These are phyloP conservation scores for Loxodonta africana DNA, from an alignment of 2,113 vertebrate species.

Conservation along the genomic window DNA sequence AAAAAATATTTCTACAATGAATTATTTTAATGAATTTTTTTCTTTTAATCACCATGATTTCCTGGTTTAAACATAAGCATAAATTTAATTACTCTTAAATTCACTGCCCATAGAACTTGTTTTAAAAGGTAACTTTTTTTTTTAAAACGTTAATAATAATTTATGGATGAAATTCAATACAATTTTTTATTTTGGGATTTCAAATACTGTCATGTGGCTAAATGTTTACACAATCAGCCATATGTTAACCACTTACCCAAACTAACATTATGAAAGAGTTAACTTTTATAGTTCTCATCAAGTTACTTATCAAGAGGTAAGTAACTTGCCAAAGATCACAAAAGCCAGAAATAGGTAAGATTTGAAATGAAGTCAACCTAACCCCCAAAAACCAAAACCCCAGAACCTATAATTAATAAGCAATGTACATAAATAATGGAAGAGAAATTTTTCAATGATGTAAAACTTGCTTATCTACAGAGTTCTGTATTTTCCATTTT, in stretches of 20 bases:
- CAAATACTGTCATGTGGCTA: background rate
- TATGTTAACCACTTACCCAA: background rate
- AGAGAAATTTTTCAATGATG: constrained; percentile 6
- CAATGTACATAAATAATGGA: background rate
- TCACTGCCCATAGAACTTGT: background rate
- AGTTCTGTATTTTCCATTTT: constrained; percentile 23
- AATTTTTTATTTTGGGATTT: constrained; percentile 4
- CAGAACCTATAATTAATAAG: background rate
- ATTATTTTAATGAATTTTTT: background rate
- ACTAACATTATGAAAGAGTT: background rate
- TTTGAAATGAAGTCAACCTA: background rate
- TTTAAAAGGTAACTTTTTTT: background rate
- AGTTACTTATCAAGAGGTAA: background rate
- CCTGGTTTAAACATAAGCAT: constrained; percentile 26
- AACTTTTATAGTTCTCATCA: background rate
- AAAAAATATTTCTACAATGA: background rate
- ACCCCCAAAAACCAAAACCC: background rate
- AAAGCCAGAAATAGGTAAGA: constrained; percentile 1
- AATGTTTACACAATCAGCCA: background rate
- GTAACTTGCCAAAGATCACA: background rate
- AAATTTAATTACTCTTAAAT: background rate
- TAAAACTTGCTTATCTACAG: background rate
- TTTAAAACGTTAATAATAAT: background rate
- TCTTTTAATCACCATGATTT: background rate
- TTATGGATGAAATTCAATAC: background rate